These are phyloP conservation scores for Brevimyrus niger DNA, from an alignment of 2,113 vertebrate genomes.

Conservation along the genomic window DNA sequence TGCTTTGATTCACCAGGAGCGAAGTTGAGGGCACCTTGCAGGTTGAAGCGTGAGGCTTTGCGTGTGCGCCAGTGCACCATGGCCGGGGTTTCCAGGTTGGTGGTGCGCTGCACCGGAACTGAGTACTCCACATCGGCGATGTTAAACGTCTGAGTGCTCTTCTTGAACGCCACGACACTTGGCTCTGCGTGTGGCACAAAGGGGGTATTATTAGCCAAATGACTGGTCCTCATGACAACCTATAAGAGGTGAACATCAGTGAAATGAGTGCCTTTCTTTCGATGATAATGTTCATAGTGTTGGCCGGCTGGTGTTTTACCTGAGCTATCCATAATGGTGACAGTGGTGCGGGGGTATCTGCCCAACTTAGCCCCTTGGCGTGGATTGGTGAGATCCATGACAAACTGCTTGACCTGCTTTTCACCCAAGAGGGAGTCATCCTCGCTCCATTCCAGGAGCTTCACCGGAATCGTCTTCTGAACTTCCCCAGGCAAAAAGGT, in stretches of 20 bases:
- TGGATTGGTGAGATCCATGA: slow-evolving; percentile 81
- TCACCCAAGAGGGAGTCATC: slow-evolving; percentile 72
- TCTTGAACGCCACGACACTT: slow-evolving; percentile 59
- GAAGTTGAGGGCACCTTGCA: slow-evolving; percentile 50
- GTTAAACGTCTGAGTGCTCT: slow-evolving; percentile 51
- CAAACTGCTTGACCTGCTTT: slow-evolving; percentile 76
- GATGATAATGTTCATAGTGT: not conserved
- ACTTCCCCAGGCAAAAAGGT: slow-evolving; percentile 75
- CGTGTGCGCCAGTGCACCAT: slow-evolving; percentile 59
- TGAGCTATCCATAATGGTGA: slow-evolving; percentile 72
- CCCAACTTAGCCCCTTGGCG: slow-evolving; percentile 81
- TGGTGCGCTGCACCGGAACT: slow-evolving; percentile 58
- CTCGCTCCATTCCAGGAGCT: slow-evolving; percentile 74
- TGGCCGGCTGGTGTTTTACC: slow-evolving; percentile 32
- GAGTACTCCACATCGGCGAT: slow-evolving; percentile 46
- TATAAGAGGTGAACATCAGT: not conserved
- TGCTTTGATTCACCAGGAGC: slow-evolving; percentile 56
- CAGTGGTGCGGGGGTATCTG: slow-evolving; percentile 70
- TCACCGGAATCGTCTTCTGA: slow-evolving; percentile 75
- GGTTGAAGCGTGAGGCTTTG: slow-evolving; percentile 49
- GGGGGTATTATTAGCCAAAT: not conserved
- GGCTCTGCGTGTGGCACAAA: slow-evolving; percentile 41
- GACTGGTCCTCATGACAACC: not conserved
- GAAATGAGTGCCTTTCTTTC: not conserved
- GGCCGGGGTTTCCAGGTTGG: slow-evolving; percentile 42